Evolutionary conservation across 2,888 invertebrate genomes (phyloP), one percentile per base, ranked within the genome.

Genomic region (Polydrusus pterygomalis): DNA sequence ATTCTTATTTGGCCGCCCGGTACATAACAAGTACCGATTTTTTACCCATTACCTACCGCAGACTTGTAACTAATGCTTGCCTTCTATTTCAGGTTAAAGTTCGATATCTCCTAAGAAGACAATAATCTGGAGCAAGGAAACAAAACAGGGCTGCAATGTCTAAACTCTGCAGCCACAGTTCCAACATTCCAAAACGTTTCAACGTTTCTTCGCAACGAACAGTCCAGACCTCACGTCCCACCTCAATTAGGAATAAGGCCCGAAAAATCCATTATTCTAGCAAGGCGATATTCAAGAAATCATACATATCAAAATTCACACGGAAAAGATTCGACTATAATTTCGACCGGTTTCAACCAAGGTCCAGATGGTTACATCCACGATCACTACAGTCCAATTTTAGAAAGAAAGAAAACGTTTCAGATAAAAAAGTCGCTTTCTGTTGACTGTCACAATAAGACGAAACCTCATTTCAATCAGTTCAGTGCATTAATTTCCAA

Each of bases 71-170:
- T 17, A 47, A 17, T 17, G 47, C 3, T 17, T 17, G n/a, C 51
- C 68, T 79, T 78, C 69, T 64, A 30, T 81, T 80, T 38, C 79
- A 81, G 81, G 75, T 77, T 17, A 79, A 68, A 70, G 30, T 69
- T 51, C 40, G 49, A 13, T 58, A 56, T 49, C 58, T 65, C 15
- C 64, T 68, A 63, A 70, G 77, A 45, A 63, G 34, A 76, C 70
- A 77, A 79, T 78, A 83, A 79, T 73, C 84, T 83, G 83, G 84
- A 83, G 81, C 72, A 54, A 45, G 51, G 54, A 65, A 70, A 62
- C 11, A 74, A 70, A 11, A n/a, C 20, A 56, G 84, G 86, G 86
- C 86, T 87, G 87, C 87, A 84, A 87, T 87, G 87, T 86, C 81
- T 83, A 83, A 83, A 83, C 82, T 82, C 84, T 83, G 85, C 86